Conservation (phyloP, 2,888 invertebrate genomes). For the Chrysomela aeneicollis region DNA sequence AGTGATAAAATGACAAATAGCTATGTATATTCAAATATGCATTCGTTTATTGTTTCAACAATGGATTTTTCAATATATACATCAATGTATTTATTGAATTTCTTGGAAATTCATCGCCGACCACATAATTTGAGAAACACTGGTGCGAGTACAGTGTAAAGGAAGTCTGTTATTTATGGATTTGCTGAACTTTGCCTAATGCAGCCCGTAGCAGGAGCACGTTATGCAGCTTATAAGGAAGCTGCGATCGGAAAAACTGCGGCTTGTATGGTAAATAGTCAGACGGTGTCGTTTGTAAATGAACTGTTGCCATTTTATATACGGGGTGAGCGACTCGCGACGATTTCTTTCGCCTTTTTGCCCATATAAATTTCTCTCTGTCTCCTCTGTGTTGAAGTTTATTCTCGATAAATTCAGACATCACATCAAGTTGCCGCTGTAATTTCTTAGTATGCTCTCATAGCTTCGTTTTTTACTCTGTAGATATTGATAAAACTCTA, state of each 20-base stretch:
- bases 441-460: no score
- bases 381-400: not conserved
- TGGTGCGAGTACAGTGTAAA: constrained; percentile 26
- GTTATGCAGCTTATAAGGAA: constrained; percentile 35
- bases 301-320: constrained; percentile 22
- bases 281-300: constrained; percentile 39
- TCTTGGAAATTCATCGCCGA: no score
- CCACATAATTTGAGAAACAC: constrained; percentile 1
- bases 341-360: not conserved
- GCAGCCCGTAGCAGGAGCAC: constrained; percentile 31
- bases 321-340: not conserved
- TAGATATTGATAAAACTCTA: no score
- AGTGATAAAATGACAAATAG: no score
- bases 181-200: constrained; percentile 49
- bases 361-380: not conserved
- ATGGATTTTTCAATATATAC: no score
- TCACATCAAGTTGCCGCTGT: no score
- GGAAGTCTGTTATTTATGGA: constrained; percentile 49
- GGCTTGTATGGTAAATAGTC: constrained; percentile 41
- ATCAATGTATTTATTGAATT: no score
- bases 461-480: no score
- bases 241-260: constrained; percentile 39
- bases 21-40: no score
- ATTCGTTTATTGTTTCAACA: no score
- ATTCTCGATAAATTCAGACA: no score